Base-by-base conservation (phyloP, 2,797 vertebrate species). In the Choloepus didactylus region DNA sequence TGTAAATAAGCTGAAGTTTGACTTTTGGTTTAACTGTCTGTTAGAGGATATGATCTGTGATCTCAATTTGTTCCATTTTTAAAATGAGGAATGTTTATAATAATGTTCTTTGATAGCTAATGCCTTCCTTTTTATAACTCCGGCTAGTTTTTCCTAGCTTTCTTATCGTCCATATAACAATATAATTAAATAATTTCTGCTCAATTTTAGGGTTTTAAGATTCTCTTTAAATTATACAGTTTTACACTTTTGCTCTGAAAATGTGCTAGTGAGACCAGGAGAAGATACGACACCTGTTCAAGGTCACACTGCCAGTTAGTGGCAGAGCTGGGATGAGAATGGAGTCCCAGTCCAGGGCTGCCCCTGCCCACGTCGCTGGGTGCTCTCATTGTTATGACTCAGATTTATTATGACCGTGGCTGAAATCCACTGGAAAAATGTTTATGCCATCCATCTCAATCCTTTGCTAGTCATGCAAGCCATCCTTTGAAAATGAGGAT, bases 401-500 rank as follows among this genome's bases (percentile, higher is more conserved):
- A 69, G 46, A 69, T 66, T 75, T 93, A 87, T 91, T 70, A 18
- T 70, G 11, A 70, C 25, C 41, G 12, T 46, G 70, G 19, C 38
- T 94, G 73, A 79, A 87, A 56, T 69, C 41, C 76, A 79, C 2
- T 83, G 60, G 70, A 54, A 92, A 86, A 89, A 73, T 84, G 49
- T 87, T 87, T 81, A 35, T 95, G 51, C 73, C 69, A 82, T 93
- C 41, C 31, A 59, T 96, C 69, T 97, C 67, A 84, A 44, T 80
- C 49, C 54, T 92, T 7, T 31, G 70, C 23, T 18, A 41, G 29
- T 83, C 46, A 85, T 41, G 66, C 9, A 7, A 9, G 9, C n/a
- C 64, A 49, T 94, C n/a, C 72, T 96, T 91, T 80, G 89, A 82
- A 93, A 75, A 89, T 69, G 77, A 96, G 6, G 7, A 85, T 92